Evolutionary conservation across 2,797 vertebrate genomes (phyloP).

Genomic region (Myotis pilosus): DNA sequence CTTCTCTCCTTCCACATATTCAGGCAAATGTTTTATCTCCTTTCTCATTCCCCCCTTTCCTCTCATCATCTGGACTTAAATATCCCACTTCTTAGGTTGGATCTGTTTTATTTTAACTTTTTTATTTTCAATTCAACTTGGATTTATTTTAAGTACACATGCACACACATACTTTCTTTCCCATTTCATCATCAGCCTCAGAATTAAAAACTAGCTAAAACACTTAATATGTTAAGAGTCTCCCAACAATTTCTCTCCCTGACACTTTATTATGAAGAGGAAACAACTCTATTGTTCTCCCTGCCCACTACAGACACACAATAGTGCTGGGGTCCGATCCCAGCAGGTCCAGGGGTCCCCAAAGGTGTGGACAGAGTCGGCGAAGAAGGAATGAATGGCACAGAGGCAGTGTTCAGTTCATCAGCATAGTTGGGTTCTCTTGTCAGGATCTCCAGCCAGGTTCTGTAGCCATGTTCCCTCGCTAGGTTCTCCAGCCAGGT

Average conservation of each 20-base stretch:
- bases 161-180: background rate
- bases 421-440: too few relatives aligned
- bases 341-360: too few relatives aligned
- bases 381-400: too few relatives aligned
- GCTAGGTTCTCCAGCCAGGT: too few relatives aligned
- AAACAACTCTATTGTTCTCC: background rate
- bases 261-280: background rate
- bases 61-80: background rate
- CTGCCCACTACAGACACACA: background rate
- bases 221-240: background rate
- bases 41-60: background rate
- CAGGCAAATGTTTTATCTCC: background rate
- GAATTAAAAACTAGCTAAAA: conserved; percentile 18
- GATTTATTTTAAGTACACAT: background rate
- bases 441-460: too few relatives aligned
- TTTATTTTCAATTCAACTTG: background rate
- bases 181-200: background rate
- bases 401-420: too few relatives aligned
- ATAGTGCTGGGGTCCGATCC: too few relatives aligned
- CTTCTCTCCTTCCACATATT: background rate
- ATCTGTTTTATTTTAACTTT: background rate
- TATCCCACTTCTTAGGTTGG: background rate
- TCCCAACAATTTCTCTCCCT: background rate
- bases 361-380: too few relatives aligned
- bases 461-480: too few relatives aligned